Conservation (phyloP, 2,888 invertebrate species). For the Anthrax anthrax region DNA sequence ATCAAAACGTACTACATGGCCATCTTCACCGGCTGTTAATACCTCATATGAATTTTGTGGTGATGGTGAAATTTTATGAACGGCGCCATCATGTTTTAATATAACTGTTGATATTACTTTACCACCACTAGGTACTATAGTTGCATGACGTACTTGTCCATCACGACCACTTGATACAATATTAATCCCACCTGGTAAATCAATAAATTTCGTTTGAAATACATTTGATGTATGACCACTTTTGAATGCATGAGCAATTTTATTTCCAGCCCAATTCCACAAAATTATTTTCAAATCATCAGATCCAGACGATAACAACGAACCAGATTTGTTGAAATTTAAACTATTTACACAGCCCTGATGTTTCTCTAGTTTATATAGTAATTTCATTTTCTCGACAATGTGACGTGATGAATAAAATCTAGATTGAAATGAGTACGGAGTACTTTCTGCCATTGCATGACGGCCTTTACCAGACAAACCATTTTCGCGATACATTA, state of each 20-base stretch:
- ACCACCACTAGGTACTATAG: constrained; percentile 41
- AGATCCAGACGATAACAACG: constrained; percentile 73
- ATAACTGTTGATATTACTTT: constrained; percentile 35
- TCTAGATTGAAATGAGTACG: constrained; percentile 42
- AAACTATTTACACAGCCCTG: constrained; percentile 85
- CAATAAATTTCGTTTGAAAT: constrained; percentile 82
- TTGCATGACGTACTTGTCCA: constrained; percentile 59
- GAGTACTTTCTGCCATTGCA: not conserved
- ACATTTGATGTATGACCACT: constrained; percentile 80
- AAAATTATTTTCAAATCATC: constrained; percentile 76
- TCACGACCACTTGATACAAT: constrained; percentile 82
- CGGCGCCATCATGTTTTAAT: constrained; percentile 58
- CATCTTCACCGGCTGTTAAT: constrained; percentile 83
- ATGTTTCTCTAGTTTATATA: constrained; percentile 63
- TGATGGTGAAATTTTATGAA: constrained; percentile 72
- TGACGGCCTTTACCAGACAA: constrained; percentile 13
- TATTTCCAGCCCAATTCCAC: constrained; percentile 80
- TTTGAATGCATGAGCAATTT: constrained; percentile 48
- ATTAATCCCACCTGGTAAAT: constrained; percentile 56
- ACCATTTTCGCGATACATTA: constrained; percentile 27
- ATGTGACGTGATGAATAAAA: constrained; percentile 71
- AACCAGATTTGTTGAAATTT: constrained; percentile 72
- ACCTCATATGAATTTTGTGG: constrained; percentile 61
- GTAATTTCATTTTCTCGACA: constrained; percentile 66
- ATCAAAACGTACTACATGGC: constrained; percentile 65